Base-by-base conservation (phyloP, 64 coral and sea anemone species). In the Stylophora pistillata region DNA sequence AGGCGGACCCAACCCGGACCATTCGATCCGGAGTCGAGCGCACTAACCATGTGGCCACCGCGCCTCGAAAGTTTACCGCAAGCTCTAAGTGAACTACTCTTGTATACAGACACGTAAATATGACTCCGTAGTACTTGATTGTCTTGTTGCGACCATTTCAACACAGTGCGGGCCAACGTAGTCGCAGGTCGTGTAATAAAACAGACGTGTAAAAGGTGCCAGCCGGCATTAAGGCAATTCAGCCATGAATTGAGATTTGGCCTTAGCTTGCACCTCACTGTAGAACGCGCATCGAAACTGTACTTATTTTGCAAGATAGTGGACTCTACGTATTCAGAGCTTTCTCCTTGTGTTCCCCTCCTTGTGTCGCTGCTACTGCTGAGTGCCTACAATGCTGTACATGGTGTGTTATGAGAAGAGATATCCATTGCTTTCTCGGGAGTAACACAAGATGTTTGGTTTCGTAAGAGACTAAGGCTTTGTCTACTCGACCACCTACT, bases 401-500 rank as follows among this genome's bases (percentile, higher is more conserved):
- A 30, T 93, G 84, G 1, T 29, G 34, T 12, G 91, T 85, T 53
- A 93, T 93, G 32, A 93, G 70, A 31, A 72, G 72, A 10, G 76
- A 87, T 55, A 93, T 73, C 80, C 76, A 60, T 75, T 69, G 71
- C 26, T 88, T n/a, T 25, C 63, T 74, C 1, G 85, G 85, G 15
- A 88, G 18, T 30, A 88, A 86, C 1, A 75, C 55, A 1, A 77
- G 61, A 37, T 93, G 85, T 54, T 60, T 93, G 28, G 68, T 88
- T 5, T 93, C 91, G 18, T 88, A 88, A n/a, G 71, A 74, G 26
- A 88, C 76, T 53, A 88, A 28, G 29, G 91, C 75, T 62, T 56
- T 33, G 61, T 93, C 85, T 81, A 56, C 76, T 80, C 65, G 41
- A 23, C 91, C 85, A 66, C 85, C 76, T 53, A 82, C 91, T 93